Conservation (phyloP, 2,888 invertebrate genomes). For the Pollenia angustigena region DNA sequence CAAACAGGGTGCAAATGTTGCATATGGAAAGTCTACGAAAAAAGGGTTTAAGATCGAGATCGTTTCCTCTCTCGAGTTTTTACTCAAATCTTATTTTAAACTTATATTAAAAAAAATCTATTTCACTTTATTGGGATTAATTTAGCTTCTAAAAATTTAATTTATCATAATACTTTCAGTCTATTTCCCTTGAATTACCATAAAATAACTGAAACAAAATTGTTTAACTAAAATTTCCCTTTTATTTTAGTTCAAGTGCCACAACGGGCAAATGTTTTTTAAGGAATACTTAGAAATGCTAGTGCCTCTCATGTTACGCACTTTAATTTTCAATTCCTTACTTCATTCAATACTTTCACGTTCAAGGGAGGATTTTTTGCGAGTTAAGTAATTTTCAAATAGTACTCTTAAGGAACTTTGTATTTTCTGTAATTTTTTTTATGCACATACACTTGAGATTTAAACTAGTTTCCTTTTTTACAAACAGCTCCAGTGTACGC, state of each 20-base stretch:
- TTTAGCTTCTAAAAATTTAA: too few species aligned
- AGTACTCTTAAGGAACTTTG: slow-evolving; percentile 16
- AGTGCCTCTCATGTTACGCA: slow-evolving; percentile 62
- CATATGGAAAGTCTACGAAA: too few species aligned
- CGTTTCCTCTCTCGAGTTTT: too few species aligned
- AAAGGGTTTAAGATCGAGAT: too few species aligned
- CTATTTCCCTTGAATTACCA: not conserved
- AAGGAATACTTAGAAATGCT: slow-evolving; percentile 64
- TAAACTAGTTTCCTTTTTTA: slow-evolving; percentile 57
- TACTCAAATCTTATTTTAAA: too few species aligned
- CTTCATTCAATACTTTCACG: slow-evolving; percentile 32
- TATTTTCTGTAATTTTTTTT: slow-evolving; percentile 5
- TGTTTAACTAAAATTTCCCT: slow-evolving; percentile 1
- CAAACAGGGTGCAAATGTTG: too few species aligned
- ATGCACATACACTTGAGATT: slow-evolving; percentile 30
- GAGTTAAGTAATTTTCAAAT: not conserved
- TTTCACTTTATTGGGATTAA: too few species aligned
- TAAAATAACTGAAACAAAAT: slow-evolving; percentile 3
- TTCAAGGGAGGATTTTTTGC: slow-evolving; percentile 20
- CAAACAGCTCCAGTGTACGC: slow-evolving; percentile 1
- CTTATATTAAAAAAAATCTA: too few species aligned
- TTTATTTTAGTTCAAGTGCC: slow-evolving; percentile 5
- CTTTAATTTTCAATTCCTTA: slow-evolving; percentile 51
- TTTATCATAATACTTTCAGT: too few species aligned
- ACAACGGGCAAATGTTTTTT: slow-evolving; percentile 7